These are phyloP conservation scores for Synanthedon vespiformis DNA, from an alignment of 2,888 invertebrate genomes.

Conservation along the genomic window DNA sequence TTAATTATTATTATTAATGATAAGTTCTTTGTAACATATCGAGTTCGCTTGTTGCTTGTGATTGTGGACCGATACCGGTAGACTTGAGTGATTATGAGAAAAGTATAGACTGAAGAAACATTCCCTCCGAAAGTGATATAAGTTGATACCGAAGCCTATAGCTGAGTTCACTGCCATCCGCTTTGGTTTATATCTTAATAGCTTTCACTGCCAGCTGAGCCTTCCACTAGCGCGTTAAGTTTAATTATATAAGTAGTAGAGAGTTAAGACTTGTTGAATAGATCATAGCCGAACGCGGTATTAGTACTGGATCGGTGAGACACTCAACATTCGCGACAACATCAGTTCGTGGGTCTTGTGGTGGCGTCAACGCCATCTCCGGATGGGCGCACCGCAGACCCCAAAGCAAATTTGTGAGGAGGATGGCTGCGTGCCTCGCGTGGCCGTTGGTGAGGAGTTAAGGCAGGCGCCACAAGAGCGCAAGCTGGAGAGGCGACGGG, in stretches of 20 bases:
- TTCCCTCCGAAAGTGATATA: constrained; percentile 12
- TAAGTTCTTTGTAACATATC: constrained; percentile 25
- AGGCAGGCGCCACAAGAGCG: constrained; percentile 31
- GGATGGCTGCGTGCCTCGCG: constrained; percentile 47
- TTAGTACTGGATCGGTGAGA: constrained; percentile 16
- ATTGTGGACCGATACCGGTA: not conserved
- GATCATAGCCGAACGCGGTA: constrained; percentile 18
- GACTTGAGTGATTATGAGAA: no score
- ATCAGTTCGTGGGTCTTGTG: constrained; percentile 65
- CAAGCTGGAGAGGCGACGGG: constrained; percentile 47
- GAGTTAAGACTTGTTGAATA: constrained; percentile 16
- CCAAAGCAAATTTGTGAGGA: constrained; percentile 53
- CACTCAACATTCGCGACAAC: constrained; percentile 61
- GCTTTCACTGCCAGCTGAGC: constrained; percentile 47
- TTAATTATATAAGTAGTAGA: constrained; percentile 21
- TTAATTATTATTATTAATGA: constrained; percentile 4
- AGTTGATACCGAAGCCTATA: constrained; percentile 21
- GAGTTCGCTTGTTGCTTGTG: constrained; percentile 40
- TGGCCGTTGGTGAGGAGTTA: constrained; percentile 43
- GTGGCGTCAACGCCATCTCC: constrained; percentile 64
- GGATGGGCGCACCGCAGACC: constrained; percentile 67
- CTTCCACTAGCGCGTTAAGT: constrained; percentile 36
- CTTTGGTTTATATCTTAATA: constrained; percentile 22
- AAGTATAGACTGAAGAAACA: not conserved
- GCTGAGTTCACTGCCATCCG: constrained; percentile 37